Evolutionary conservation across 2,113 vertebrate genomes (phyloP), one percentile per base, ranked within the genome.

Genomic region (Dascyllus trimaculatus): DNA sequence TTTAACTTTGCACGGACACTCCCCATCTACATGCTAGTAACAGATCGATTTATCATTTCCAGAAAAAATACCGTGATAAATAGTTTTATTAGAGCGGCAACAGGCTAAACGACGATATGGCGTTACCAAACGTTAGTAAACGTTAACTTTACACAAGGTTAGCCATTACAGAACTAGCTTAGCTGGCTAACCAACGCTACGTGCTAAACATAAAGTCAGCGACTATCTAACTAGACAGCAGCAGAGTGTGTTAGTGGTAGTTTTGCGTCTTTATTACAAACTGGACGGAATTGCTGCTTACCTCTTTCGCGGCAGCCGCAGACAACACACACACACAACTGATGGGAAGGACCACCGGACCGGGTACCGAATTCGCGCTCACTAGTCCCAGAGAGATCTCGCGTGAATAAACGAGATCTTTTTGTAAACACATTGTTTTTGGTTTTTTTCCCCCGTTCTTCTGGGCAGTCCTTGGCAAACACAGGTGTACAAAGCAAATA

Each of bases 341-440:
- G 64, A 24, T 1, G 3, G 5, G 22, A 5, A 17, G 1, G 51
- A 71, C 24, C 56, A 22, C 62, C 25, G 21, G 1, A 38, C 29
- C 2, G 4, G 14, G 13, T 1, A 0, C 29, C 32, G 15, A 85
- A 80, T 85, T 85, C 78, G 89, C 87, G 89, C 87, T 40, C 4
- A 8, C 6, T 13, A 4, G 11, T 43, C 32, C 4, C n/a, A 1
- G 6, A 25, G 21, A 66, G 80, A 26, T 84, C 79, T 86, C 87
- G 84, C 87, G 87, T 2, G 71, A 26, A 32, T 49, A 24, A 19
- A 21, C 61, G 59, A 61, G 56, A 77, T 18, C 3, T 3, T n/a
- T 19, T 19, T 9, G 48, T n/a, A 49, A 49, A 49, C 48, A 49
- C 40, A 45, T n/a, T n/a, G n/a, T n/a, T n/a, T n/a, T n/a, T n/a